Evolutionary conservation across 2,888 invertebrate genomes (phyloP).

Genomic region (Agrotis ipsilon): DNA sequence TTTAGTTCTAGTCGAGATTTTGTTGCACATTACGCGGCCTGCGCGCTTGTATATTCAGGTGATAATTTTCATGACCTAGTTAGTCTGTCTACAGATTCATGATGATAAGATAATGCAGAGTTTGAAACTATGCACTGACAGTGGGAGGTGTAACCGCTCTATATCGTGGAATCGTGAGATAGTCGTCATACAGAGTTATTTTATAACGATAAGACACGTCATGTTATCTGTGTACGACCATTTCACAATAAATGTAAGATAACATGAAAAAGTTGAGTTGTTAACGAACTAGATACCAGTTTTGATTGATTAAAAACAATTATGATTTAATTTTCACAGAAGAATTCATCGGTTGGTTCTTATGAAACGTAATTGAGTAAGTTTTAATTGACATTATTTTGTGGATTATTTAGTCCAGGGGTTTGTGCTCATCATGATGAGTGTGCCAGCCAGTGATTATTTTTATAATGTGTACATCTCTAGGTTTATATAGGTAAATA

Average conservation of each 20-base stretch:
- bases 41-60: slow-evolving; percentile 35
- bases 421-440: neutral
- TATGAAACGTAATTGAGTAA: neutral
- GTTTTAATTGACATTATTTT: neutral
- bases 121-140: slow-evolving; percentile 39
- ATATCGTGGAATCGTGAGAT: slow-evolving; percentile 49
- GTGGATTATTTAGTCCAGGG: neutral
- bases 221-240: slow-evolving; percentile 48
- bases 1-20: slow-evolving; percentile 41
- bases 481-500: no score
- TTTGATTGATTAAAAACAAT: no score
- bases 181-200: slow-evolving; percentile 41
- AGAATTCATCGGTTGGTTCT: neutral
- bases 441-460: no score
- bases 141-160: slow-evolving; percentile 42
- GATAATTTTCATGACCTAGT: slow-evolving; percentile 62
- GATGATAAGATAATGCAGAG: slow-evolving; percentile 61
- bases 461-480: neutral
- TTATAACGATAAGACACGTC: slow-evolving; percentile 53
- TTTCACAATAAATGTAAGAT: slow-evolving; percentile 53
- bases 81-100: slow-evolving; percentile 50
- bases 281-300: slow-evolving; percentile 24
- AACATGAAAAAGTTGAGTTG: slow-evolving; percentile 32
- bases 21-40: slow-evolving; percentile 20
- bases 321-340: no score